Evolutionary conservation across 1,140 invertebrate genomes (phyloP).

Genomic region (Listronotus oregonensis): DNA sequence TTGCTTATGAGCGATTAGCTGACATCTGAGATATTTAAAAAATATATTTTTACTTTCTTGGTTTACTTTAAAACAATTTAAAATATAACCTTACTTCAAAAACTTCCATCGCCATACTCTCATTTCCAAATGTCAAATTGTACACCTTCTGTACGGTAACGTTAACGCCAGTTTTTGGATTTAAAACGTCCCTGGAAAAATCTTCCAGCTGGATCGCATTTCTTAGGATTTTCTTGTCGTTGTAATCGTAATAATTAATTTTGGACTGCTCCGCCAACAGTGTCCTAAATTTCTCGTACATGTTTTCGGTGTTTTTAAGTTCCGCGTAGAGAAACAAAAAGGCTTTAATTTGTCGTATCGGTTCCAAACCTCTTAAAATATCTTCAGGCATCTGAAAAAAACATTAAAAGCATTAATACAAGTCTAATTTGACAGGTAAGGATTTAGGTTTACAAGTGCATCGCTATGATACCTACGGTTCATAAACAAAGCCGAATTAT

Average conservation of each 20-base stretch:
- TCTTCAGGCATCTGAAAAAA: slow-evolving; percentile 26
- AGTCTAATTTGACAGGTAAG: too few species aligned
- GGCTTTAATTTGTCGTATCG: slow-evolving; percentile 21
- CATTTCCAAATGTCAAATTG: slow-evolving; percentile 61
- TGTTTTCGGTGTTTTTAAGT: slow-evolving; percentile 13
- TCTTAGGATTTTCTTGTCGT: background rate
- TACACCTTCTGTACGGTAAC: slow-evolving; percentile 60
- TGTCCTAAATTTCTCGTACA: slow-evolving; percentile 26
- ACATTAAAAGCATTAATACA: too few species aligned
- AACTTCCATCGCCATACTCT: slow-evolving; percentile 63
- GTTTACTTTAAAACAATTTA: too few species aligned
- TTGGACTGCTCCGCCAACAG: slow-evolving; percentile 5
- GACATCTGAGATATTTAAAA: too few species aligned
- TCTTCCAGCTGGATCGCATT: slow-evolving; percentile 7
- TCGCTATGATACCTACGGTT: too few species aligned
- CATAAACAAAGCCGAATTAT: too few species aligned
- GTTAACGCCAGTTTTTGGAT: slow-evolving; percentile 56
- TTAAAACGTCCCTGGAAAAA: slow-evolving; percentile 23
- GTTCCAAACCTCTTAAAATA: slow-evolving; percentile 19
- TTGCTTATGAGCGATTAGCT: too few species aligned
- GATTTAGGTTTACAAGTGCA: too few species aligned
- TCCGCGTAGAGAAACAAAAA: slow-evolving; percentile 28
- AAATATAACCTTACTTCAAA: slow-evolving; percentile 64
- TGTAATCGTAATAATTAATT: background rate
- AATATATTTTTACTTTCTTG: too few species aligned